Percentiles rank a stretch among this genome's conserved stretches.
Evolutionary conservation across 2,888 invertebrate species (phyloP).

Genomic region (Arge pagana): DNA sequence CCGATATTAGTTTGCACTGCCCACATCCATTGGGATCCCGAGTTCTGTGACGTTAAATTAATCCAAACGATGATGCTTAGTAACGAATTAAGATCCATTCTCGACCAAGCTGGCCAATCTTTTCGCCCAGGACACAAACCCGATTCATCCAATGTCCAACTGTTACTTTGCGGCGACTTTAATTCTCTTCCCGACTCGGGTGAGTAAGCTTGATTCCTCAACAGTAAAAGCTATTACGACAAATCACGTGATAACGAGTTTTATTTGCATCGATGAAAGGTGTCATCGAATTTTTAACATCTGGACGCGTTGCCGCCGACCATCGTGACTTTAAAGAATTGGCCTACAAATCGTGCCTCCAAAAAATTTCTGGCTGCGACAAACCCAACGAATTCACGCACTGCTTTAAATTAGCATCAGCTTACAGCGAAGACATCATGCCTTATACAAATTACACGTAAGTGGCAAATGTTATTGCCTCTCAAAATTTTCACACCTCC

Average conservation of each 20-base stretch:
- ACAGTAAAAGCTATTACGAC: too few species aligned
- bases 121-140: slow-evolving; percentile 75
- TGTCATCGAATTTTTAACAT: slow-evolving; percentile 93
- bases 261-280: slow-evolving; percentile 62
- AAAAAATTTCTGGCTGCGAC: slow-evolving; percentile 86
- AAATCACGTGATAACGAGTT: background rate
- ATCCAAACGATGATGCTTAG: slow-evolving; percentile 99
- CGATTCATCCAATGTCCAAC: slow-evolving; percentile 81
- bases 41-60: slow-evolving; percentile 98
- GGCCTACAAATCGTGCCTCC: slow-evolving; percentile 88
- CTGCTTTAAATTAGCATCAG: slow-evolving; percentile 93
- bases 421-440: slow-evolving; percentile 95
- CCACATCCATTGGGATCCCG: slow-evolving; percentile 99
- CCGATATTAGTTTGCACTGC: slow-evolving; percentile 96
- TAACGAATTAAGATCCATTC: slow-evolving; percentile 86
- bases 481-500: background rate
- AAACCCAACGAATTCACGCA: slow-evolving; percentile 90
- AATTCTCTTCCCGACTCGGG: slow-evolving; percentile 98
- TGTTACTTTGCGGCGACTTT: slow-evolving; percentile 96
- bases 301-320: slow-evolving; percentile 86
- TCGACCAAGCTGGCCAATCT: slow-evolving; percentile 84
- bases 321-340: slow-evolving; percentile 97
- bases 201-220: slow-evolving; percentile 43
- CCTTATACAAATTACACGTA: slow-evolving; percentile 98
- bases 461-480: slow-evolving; percentile 53